These are phyloP conservation scores for Threskiornis aethiopicus DNA, from an alignment of 2,797 vertebrate genomes.

Conservation along the genomic window DNA sequence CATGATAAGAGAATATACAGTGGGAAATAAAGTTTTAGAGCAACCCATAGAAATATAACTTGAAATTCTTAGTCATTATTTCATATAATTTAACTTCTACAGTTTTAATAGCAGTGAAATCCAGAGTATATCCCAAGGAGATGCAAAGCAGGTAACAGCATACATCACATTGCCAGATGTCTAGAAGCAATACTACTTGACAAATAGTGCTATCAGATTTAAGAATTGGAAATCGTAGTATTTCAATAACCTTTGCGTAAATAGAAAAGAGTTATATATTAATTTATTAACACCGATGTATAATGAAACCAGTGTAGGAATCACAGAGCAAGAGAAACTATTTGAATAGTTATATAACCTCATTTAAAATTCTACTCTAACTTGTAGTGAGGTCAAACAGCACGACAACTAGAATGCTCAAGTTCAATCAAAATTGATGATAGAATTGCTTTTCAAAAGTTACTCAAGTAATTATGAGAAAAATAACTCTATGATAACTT, in stretches of 20 bases:
- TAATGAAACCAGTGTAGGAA: background rate
- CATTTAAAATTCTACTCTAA: background rate
- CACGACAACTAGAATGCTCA: background rate
- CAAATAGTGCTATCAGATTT: background rate
- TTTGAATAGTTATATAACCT: background rate
- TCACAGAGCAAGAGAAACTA: background rate
- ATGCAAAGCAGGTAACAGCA: background rate
- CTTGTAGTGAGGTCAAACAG: background rate
- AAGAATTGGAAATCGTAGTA: background rate
- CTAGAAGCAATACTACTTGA: background rate
- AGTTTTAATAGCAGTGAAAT: background rate
- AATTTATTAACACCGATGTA: background rate
- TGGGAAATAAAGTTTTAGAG: background rate
- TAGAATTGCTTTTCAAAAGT: background rate
- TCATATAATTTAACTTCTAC: background rate
- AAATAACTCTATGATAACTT: background rate
- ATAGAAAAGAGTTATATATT: background rate
- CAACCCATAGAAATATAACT: background rate
- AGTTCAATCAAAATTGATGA: background rate
- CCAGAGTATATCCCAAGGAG: background rate
- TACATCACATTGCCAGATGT: background rate
- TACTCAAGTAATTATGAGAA: background rate
- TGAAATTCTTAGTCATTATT: background rate
- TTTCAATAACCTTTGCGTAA: background rate
- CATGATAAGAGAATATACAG: background rate